These are phyloP conservation scores for Drosophila tanythrix DNA, from an alignment of 2,888 invertebrate species.

Conservation along the genomic window DNA sequence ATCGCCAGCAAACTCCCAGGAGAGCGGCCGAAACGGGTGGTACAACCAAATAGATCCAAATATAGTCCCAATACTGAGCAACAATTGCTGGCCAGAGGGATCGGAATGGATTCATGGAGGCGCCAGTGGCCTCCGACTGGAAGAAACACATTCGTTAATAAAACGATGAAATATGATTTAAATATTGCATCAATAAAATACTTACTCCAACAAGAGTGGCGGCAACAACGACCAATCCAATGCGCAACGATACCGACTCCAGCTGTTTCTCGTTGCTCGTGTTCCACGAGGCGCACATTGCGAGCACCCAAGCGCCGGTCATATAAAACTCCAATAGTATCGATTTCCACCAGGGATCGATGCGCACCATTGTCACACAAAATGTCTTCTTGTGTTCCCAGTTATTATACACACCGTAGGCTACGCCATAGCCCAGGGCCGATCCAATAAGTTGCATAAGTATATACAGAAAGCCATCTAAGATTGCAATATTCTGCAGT, in stretches of 20 bases:
- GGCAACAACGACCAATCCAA: constrained; percentile 40
- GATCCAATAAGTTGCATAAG: constrained; percentile 39
- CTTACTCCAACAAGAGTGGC: constrained; percentile 38
- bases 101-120: constrained; percentile 57
- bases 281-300: constrained; percentile 59
- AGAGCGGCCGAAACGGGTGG: constrained; percentile 18
- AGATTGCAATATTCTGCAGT: background rate
- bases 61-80: rapidly evolving
- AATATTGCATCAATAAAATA: background rate
- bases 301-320: constrained; percentile 45
- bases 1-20: constrained; percentile 38
- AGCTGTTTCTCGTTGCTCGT: constrained; percentile 9
- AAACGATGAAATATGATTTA: background rate
- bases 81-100: constrained; percentile 43
- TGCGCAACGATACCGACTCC: constrained; percentile 43
- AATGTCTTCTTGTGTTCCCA: background rate
- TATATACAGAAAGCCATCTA: constrained; percentile 38
- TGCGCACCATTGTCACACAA: background rate
- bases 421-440: background rate
- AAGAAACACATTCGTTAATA: background rate
- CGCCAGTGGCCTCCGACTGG: constrained; percentile 12
- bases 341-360: constrained; percentile 21
- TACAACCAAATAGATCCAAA: constrained; percentile 21
- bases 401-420: background rate
- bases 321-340: constrained; percentile 30